Percentiles rank a stretch among this genome's conserved stretches.
phyloP scores from a whole-genome alignment of 2,797 vertebrate genomes.

The Knipowitschia caucasica region DNA sequence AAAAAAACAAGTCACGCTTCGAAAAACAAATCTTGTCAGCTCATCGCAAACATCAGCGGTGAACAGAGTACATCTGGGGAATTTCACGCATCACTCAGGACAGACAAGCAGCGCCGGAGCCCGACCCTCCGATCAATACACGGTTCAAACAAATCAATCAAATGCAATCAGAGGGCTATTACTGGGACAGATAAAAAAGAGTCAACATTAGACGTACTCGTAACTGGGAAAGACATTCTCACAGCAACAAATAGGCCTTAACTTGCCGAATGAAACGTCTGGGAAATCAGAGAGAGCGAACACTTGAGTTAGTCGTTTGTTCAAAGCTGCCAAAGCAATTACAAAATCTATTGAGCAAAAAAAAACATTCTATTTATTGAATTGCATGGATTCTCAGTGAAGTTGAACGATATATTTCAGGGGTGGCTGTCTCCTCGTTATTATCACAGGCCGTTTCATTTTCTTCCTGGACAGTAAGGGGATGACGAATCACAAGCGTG shows the following conservation, averaged over 20 bases:
- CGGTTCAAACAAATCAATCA: constrained; percentile 45
- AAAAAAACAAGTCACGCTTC: neutral
- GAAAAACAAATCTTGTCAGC: constrained; percentile 24
- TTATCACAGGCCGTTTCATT: neutral
- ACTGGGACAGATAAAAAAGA: constrained; percentile 19
- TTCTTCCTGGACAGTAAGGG: neutral
- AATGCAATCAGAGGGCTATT: constrained; percentile 37
- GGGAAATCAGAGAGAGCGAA: neutral
- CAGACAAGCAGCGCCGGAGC: constrained; percentile 32
- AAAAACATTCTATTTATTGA: constrained; percentile 15
- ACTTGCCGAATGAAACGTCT: neutral
- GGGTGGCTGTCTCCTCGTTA: neutral
- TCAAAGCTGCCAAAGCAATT: constrained; percentile 11
- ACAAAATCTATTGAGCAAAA: constrained; percentile 1
- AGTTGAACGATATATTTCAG: neutral
- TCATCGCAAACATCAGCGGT: constrained; percentile 17
- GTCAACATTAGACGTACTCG: constrained; percentile 6
- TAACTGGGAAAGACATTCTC: neutral
- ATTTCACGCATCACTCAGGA: constrained; percentile 27
- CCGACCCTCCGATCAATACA: constrained; percentile 39
- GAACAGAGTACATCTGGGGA: constrained; percentile 18
- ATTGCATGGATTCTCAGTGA: constrained; percentile 9
- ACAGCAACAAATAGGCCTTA: neutral
- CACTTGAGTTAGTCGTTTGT: neutral
- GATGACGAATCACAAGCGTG: neutral